phyloP scores from a whole-genome alignment of 1,140 invertebrate genomes.

The Bombus waltoni region DNA sequence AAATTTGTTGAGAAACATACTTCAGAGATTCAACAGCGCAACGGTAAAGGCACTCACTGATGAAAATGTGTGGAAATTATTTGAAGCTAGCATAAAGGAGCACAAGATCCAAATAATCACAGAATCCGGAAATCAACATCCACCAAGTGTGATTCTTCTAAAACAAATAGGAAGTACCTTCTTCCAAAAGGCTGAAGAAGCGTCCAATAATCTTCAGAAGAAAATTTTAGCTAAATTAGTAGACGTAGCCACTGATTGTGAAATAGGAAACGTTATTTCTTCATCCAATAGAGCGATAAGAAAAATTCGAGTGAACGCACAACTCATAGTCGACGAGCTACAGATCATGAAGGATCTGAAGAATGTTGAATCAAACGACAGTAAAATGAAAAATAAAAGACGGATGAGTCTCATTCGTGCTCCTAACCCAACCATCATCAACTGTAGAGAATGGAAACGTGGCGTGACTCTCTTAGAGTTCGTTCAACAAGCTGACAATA shows the following conservation, averaged over 20 bases:
- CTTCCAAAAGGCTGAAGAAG: slow-evolving; percentile 63
- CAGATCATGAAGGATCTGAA: slow-evolving; percentile 81
- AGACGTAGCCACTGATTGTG: slow-evolving; percentile 78
- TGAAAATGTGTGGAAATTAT: slow-evolving; percentile 75
- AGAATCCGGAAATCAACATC: slow-evolving; percentile 42
- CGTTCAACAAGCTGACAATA: slow-evolving; percentile 92
- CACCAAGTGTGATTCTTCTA: slow-evolving; percentile 73
- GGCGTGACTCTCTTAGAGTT: slow-evolving; percentile 92
- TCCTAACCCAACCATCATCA: slow-evolving; percentile 83
- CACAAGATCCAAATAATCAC: slow-evolving; percentile 57
- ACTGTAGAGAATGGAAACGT: slow-evolving; percentile 88
- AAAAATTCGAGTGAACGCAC: slow-evolving; percentile 87
- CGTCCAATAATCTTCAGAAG: slow-evolving; percentile 66
- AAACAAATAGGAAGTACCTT: slow-evolving; percentile 85
- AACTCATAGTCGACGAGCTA: slow-evolving; percentile 85
- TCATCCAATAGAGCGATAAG: slow-evolving; percentile 86
- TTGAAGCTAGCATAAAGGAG: slow-evolving; percentile 69
- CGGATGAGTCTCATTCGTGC: slow-evolving; percentile 70
- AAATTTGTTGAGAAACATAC: slow-evolving; percentile 73
- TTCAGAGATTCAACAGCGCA: slow-evolving; percentile 75
- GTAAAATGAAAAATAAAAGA: slow-evolving; percentile 57
- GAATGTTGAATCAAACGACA: background rate
- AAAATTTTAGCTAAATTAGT: slow-evolving; percentile 77
- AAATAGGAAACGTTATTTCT: slow-evolving; percentile 82
- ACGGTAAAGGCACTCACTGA: slow-evolving; percentile 77